Conservation (phyloP, 2,888 invertebrate genomes). For the Ctenicera cuprea region DNA sequence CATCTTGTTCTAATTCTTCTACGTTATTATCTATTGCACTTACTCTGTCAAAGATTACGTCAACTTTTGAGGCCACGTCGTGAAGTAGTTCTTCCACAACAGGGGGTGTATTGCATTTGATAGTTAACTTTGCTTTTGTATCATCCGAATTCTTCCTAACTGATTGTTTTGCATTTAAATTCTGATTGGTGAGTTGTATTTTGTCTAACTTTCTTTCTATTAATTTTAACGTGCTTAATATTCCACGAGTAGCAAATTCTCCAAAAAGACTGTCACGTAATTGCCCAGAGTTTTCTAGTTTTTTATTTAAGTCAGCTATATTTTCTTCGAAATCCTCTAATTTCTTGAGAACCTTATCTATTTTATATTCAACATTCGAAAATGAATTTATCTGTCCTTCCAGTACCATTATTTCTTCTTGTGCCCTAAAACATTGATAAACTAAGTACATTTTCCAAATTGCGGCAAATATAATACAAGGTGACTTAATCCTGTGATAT, state of each 20-base stretch:
- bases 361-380: constrained; percentile 68
- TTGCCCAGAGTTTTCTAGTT: constrained; percentile 58
- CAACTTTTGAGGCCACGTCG: constrained; percentile 71
- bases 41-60: constrained; percentile 70
- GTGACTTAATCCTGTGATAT: too few species aligned
- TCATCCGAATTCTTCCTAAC: constrained; percentile 55
- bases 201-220: constrained; percentile 69
- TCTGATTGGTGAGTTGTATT: constrained; percentile 56
- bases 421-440: constrained; percentile 63
- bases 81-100: constrained; percentile 67
- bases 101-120: constrained; percentile 67
- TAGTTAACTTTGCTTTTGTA: constrained; percentile 61
- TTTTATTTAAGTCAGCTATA: constrained; percentile 57
- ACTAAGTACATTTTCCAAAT: too few species aligned
- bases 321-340: constrained; percentile 64
- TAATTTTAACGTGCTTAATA: constrained; percentile 69
- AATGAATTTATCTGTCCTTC: constrained; percentile 68
- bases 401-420: constrained; percentile 68
- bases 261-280: constrained; percentile 64
- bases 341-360: constrained; percentile 67
- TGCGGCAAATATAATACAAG: too few species aligned
- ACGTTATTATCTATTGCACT: constrained; percentile 60
- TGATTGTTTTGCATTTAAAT: constrained; percentile 46
- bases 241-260: constrained; percentile 70
- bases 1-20: constrained; percentile 59